Conservation (phyloP, 2,113 vertebrate genomes). For the Oplegnathus fasciatus region DNA sequence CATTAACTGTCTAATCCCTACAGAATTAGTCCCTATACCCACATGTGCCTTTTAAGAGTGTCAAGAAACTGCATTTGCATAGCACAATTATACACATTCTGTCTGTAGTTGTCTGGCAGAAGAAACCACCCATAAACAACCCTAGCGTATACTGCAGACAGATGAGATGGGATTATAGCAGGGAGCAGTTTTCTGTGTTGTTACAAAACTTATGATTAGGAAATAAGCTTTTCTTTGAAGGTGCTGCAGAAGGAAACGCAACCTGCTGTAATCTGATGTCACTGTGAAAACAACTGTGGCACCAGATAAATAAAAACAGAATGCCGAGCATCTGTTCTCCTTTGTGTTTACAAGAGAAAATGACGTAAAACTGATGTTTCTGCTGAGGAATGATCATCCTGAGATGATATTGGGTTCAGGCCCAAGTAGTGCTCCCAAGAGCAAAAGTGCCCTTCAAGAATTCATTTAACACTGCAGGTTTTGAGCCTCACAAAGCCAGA, state of each 20-base stretch:
- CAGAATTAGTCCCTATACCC: not conserved
- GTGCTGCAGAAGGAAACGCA: conserved; percentile 30
- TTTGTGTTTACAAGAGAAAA: conserved; percentile 27
- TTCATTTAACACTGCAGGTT: not conserved
- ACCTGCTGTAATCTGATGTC: conserved; percentile 34
- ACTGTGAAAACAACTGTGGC: conserved; percentile 31
- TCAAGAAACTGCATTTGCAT: no score
- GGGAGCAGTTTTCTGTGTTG: conserved; percentile 9
- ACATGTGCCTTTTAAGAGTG: no score
- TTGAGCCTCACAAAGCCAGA: not conserved
- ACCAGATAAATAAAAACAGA: conserved; percentile 31
- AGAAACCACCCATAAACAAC: not conserved
- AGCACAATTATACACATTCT: not conserved
- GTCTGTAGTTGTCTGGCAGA: not conserved
- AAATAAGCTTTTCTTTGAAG: conserved; percentile 44
- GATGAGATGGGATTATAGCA: conserved; percentile 24
- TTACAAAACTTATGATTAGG: conserved; percentile 41
- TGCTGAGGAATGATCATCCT: not conserved
- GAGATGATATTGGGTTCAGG: not conserved
- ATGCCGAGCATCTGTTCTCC: conserved; percentile 3
- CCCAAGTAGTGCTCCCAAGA: not conserved
- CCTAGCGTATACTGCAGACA: not conserved
- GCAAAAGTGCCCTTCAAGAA: not conserved
- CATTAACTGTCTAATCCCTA: not conserved
- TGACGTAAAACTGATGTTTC: not conserved